These are phyloP conservation scores for Octodonta nipae DNA, from an alignment of 2,888 invertebrate genomes.

Conservation along the genomic window DNA sequence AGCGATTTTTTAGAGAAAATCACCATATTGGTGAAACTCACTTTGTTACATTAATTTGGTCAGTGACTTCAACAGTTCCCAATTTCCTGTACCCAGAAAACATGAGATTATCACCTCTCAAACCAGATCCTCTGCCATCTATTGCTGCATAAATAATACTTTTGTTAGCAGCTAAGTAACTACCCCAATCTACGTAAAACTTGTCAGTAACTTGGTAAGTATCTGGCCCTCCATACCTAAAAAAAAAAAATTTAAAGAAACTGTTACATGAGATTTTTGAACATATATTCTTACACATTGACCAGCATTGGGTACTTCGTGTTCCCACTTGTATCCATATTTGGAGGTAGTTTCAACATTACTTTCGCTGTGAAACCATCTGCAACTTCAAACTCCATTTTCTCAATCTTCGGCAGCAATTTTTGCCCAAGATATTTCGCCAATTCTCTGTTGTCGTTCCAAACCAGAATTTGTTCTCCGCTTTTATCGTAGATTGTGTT, in stretches of 20 bases:
- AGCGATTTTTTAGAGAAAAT: too few relatives aligned
- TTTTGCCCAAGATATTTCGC: constrained; percentile 37
- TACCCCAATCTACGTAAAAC: constrained; percentile 77
- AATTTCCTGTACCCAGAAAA: constrained; percentile 71
- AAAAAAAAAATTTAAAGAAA: constrained; percentile 13
- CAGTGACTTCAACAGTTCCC: constrained; percentile 80
- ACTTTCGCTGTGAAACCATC: constrained; percentile 62
- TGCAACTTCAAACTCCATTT: constrained; percentile 48
- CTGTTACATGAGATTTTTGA: not conserved
- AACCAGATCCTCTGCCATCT: constrained; percentile 80
- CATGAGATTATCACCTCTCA: constrained; percentile 69
- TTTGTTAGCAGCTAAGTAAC: constrained; percentile 70
- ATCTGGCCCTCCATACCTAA: constrained; percentile 84
- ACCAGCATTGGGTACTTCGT: constrained; percentile 71
- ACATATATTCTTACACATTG: constrained; percentile 76
- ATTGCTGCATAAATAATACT: constrained; percentile 78
- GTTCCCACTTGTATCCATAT: constrained; percentile 48
- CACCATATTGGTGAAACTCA: constrained; percentile 30
- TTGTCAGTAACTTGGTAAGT: constrained; percentile 70
- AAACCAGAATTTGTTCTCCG: constrained; percentile 23
- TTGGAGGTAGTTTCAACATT: constrained; percentile 57
- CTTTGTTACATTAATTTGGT: constrained; percentile 78
- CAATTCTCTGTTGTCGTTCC: constrained; percentile 56
- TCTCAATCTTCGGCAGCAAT: constrained; percentile 44
- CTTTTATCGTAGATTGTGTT: constrained; percentile 12